phyloP scores from a whole-genome alignment of 2,113 vertebrate genomes.

The Carlito syrichta region DNA sequence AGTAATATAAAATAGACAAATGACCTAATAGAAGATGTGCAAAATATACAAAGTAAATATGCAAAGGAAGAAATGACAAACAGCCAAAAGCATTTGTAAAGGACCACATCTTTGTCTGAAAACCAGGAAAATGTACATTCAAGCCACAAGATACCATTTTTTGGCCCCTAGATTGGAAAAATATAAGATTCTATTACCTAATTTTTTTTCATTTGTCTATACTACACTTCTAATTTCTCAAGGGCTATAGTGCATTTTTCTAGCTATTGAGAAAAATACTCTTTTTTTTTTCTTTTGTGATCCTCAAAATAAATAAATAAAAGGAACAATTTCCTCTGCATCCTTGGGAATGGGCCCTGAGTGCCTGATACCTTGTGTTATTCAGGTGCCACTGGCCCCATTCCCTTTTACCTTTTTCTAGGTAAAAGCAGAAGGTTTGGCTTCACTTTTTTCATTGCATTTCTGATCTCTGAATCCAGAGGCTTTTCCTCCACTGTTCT shows the following conservation, averaged over 20 bases:
- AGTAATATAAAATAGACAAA: neutral
- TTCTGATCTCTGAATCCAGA: neutral
- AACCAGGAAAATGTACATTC: neutral
- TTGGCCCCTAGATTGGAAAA: neutral
- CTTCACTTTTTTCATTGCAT: neutral
- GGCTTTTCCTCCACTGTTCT: neutral
- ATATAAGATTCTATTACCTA: neutral
- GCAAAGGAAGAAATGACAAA: neutral
- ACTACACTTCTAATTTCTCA: neutral
- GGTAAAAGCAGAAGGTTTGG: neutral
- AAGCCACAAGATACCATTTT: neutral
- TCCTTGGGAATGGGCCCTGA: neutral
- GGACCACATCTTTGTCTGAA: neutral
- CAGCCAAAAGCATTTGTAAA: neutral
- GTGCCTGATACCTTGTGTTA: neutral
- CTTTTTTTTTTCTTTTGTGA: neutral
- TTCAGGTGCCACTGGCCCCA: neutral
- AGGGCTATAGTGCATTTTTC: neutral
- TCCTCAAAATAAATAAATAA: neutral
- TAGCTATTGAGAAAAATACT: neutral
- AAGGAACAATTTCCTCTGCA: neutral
- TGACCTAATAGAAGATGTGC: neutral
- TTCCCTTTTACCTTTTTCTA: neutral
- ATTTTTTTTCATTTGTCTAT: neutral
- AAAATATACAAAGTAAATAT: neutral